Percentiles rank a stretch among this genome's conserved stretches.
Conservation (phyloP, 2,888 invertebrate genomes). For the Drosophila nr. medialis region DNA sequence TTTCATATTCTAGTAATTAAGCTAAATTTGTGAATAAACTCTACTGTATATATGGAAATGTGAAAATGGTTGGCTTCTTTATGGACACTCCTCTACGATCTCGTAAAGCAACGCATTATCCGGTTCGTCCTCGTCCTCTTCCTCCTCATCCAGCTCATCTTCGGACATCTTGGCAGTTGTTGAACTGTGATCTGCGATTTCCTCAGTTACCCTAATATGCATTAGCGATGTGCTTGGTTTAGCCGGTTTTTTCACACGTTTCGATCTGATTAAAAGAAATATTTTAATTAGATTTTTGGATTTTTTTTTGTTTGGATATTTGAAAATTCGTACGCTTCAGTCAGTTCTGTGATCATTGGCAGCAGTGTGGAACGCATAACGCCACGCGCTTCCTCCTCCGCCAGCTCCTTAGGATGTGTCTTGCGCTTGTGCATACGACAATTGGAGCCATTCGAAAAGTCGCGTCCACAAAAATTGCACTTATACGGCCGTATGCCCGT, state of each 20-base stretch:
- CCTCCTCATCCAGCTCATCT: conserved; percentile 28
- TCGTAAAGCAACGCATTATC: conserved; percentile 51
- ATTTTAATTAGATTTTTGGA: not conserved
- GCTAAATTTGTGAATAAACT: conserved; percentile 67
- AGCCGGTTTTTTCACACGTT: conserved; percentile 67
- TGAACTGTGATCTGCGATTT: conserved; percentile 2
- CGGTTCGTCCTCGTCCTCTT: conserved; percentile 20
- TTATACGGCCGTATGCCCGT: conserved; percentile 84
- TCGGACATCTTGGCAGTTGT: not conserved
- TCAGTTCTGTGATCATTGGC: conserved; percentile 83
- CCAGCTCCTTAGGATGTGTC: conserved; percentile 83
- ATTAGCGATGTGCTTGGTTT: conserved; percentile 46
- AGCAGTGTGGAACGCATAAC: conserved; percentile 76
- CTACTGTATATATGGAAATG: conserved; percentile 45
- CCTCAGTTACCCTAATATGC: conserved; percentile 27
- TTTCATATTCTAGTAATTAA: conserved; percentile 41
- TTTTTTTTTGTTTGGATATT: not conserved
- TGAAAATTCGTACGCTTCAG: conserved; percentile 76
- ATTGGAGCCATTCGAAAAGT: conserved; percentile 84
- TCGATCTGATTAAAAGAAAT: conserved; percentile 42
- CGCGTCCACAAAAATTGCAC: conserved; percentile 84
- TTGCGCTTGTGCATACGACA: conserved; percentile 84
- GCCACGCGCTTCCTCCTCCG: conserved; percentile 83
- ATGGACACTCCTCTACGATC: conserved; percentile 57
- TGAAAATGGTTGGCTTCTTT: conserved; percentile 15